Evolutionary conservation across 1,140 invertebrate species (phyloP).

Genomic region (Ectropis grisescens): DNA sequence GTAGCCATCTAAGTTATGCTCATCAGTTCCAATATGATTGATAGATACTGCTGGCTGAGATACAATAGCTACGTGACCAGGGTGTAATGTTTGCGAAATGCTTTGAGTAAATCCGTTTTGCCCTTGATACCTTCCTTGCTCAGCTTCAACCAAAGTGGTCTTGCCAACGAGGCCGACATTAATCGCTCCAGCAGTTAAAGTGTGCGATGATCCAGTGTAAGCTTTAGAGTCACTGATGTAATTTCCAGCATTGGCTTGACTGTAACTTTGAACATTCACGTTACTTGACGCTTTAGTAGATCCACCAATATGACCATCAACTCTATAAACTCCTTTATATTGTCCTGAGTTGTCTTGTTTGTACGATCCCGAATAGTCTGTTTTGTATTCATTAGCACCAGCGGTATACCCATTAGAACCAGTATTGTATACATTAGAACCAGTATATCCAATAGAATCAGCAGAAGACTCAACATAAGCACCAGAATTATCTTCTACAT

Average conservation of each 20-base stretch:
- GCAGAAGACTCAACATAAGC: conserved; percentile 14
- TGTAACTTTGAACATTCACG: conserved; percentile 10
- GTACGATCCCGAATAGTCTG: conserved; percentile 36
- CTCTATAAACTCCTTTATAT: conserved; percentile 27
- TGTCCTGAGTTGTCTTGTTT: conserved; percentile 28
- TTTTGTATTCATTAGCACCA: conserved; percentile 20
- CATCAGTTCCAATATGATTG: conserved; percentile 36
- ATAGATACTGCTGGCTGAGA: conserved; percentile 44
- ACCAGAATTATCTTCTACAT: conserved; percentile 2
- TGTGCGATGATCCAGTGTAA: conserved; percentile 47
- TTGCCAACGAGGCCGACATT: conserved; percentile 65
- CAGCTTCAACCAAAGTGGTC: conserved; percentile 53
- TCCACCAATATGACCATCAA: conserved; percentile 21
- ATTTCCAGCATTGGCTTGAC: conserved; percentile 28
- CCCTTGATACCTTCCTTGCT: conserved; percentile 27
- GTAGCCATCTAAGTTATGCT: conserved; percentile 37
- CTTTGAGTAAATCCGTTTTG: background rate
- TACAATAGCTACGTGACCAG: conserved; percentile 23
- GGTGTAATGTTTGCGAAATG: conserved; percentile 16
- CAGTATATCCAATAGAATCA: conserved; percentile 1
- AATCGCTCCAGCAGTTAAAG: conserved; percentile 58
- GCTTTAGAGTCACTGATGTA: conserved; percentile 34
- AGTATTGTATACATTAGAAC: background rate
- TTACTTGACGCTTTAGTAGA: conserved; percentile 3
- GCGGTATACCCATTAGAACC: background rate